A percentile compares a stretch with the other conserved stretches of the same genome.
phyloP scores from a whole-genome alignment of 1,140 invertebrate genomes.

The Megathymus violae region DNA sequence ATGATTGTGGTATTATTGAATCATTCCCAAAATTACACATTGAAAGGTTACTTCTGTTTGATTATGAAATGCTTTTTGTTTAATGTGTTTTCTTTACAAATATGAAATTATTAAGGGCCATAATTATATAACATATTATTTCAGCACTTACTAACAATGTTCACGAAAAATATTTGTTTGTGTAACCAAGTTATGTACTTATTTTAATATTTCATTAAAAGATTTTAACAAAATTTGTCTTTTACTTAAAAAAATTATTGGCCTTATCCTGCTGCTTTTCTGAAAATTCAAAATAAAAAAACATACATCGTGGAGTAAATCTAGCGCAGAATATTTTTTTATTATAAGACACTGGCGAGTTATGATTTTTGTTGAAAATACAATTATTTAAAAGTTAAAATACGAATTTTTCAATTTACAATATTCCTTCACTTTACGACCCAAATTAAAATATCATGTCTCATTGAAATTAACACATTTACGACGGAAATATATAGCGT shows the following conservation, averaged over 20 bases:
- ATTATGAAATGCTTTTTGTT: constrained; percentile 20
- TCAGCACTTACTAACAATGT: constrained; percentile 35
- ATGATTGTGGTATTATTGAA: constrained; percentile 10
- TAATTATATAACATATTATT: constrained; percentile 25
- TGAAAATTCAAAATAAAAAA: too few species aligned
- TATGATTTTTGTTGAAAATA: too few species aligned
- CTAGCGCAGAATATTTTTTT: too few species aligned
- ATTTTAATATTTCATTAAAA: constrained; percentile 21
- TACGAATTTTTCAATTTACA: too few species aligned
- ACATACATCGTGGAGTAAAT: too few species aligned
- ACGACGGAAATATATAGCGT: too few species aligned
- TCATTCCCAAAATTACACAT: constrained; percentile 18
- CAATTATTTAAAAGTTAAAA: too few species aligned
- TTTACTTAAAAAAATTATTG: constrained; percentile 7
- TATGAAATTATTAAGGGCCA: constrained; percentile 31
- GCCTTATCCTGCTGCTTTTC: too few species aligned
- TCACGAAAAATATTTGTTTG: constrained; percentile 18
- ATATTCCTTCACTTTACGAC: too few species aligned
- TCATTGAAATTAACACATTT: too few species aligned
- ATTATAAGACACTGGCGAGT: too few species aligned
- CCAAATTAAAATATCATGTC: too few species aligned
- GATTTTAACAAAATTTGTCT: not conserved
- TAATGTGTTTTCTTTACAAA: constrained; percentile 23
- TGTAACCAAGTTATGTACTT: constrained; percentile 20
- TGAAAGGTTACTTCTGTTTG: constrained; percentile 14